Conservation (phyloP, 1,140 invertebrate genomes). For the Psilanteris sp. region DNA sequence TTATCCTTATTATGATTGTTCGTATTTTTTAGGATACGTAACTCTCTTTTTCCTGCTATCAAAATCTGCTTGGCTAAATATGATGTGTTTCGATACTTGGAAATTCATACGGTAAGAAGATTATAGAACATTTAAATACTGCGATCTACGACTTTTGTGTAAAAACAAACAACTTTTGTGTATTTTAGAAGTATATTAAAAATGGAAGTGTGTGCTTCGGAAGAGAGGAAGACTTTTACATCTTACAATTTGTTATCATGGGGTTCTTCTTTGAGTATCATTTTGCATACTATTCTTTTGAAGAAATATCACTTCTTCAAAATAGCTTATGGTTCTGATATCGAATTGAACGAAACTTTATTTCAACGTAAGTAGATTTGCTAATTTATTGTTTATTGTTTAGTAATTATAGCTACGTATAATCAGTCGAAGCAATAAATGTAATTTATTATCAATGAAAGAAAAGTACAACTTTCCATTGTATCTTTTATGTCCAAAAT, state of each 20-base stretch:
- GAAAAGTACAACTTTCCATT: no score
- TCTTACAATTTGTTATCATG: constrained; percentile 21
- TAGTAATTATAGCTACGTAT: no score
- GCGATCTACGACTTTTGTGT: no score
- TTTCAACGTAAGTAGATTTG: constrained; percentile 21
- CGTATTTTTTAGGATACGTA: constrained; percentile 4
- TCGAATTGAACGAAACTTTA: constrained; percentile 3
- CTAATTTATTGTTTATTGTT: no score
- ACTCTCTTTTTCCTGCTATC: constrained; percentile 23
- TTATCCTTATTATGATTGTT: no score
- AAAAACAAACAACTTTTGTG: no score
- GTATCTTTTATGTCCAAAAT: no score
- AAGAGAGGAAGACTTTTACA: constrained; percentile 5
- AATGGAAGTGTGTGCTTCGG: background rate
- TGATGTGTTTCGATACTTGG: constrained; percentile 33
- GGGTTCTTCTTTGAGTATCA: constrained; percentile 16
- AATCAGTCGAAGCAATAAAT: no score
- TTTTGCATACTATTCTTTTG: constrained; percentile 19
- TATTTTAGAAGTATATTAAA: constrained; percentile 15
- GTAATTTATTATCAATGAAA: no score
- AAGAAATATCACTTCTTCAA: constrained; percentile 18
- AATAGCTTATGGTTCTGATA: constrained; percentile 5
- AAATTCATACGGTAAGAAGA: constrained; percentile 10
- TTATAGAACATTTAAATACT: no score
- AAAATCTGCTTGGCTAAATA: constrained; percentile 23